Evolutionary conservation across 2,797 vertebrate genomes (phyloP).

Genomic region (Macropodus opercularis): DNA sequence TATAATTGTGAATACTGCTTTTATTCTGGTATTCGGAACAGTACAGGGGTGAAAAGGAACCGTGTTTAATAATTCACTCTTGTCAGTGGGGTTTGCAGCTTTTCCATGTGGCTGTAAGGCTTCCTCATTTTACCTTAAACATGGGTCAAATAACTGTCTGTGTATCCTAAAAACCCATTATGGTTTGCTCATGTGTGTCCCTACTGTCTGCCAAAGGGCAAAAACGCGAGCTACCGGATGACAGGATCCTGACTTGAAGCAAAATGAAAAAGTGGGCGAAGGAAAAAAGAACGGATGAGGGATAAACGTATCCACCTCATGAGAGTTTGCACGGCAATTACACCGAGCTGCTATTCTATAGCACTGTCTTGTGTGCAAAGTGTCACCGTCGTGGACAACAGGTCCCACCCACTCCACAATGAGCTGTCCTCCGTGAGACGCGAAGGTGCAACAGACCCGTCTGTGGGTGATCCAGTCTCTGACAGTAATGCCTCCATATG

Average conservation of each 20-base stretch:
- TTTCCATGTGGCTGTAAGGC: background rate
- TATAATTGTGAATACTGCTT: background rate
- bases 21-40: background rate
- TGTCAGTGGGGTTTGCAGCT: background rate
- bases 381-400: conserved; percentile 15
- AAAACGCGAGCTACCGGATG: conserved; percentile 29
- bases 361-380: conserved; percentile 5
- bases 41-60: background rate
- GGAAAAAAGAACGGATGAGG: background rate
- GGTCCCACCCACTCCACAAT: conserved; percentile 30
- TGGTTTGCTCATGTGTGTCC: conserved; percentile 14
- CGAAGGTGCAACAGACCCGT: conserved; percentile 4
- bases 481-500: background rate
- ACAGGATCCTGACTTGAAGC: conserved; percentile 5
- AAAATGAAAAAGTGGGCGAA: background rate
- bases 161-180: conserved; percentile 27
- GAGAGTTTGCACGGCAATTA: conserved; percentile 7
- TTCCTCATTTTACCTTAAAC: background rate
- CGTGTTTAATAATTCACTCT: background rate
- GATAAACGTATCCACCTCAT: background rate
- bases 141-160: conserved; percentile 28
- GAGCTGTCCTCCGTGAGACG: conserved; percentile 17
- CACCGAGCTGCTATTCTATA: conserved; percentile 2
- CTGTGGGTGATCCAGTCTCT: background rate
- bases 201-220: conserved; percentile 9